phyloP scores from a whole-genome alignment of 2,888 invertebrate genomes.

The Laspeyria flexula region DNA sequence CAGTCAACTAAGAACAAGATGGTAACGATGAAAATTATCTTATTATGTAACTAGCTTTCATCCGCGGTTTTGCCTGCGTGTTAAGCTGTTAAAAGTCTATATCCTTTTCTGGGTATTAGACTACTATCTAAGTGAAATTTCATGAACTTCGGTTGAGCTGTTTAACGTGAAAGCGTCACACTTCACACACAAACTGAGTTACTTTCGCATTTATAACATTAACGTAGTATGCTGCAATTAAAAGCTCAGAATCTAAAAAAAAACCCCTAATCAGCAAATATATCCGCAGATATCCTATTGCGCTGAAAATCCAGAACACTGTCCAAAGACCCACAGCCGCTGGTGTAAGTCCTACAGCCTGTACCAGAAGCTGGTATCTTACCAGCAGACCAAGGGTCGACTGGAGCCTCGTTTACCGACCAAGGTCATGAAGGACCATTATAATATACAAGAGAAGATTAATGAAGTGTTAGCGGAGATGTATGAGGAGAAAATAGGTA shows the following conservation, averaged over 20 bases:
- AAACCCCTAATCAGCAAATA: neutral
- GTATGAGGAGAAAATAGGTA: slow-evolving; percentile 78
- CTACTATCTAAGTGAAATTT: no score
- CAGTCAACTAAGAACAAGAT: no score
- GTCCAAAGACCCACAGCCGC: slow-evolving; percentile 78
- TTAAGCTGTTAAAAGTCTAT: no score
- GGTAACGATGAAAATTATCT: no score
- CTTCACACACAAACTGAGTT: no score
- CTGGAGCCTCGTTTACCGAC: slow-evolving; percentile 86
- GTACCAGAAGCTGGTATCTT: slow-evolving; percentile 85
- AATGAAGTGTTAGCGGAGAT: slow-evolving; percentile 78
- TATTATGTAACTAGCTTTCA: no score
- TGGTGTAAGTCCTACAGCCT: slow-evolving; percentile 89
- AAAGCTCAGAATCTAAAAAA: neutral
- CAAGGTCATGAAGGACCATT: slow-evolving; percentile 61
- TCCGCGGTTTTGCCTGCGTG: no score
- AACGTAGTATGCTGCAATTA: no score
- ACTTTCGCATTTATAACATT: no score
- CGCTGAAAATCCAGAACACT: slow-evolving; percentile 78
- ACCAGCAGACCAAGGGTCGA: slow-evolving; percentile 86
- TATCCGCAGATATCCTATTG: slow-evolving; percentile 82
- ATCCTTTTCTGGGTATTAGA: no score
- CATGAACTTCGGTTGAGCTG: no score
- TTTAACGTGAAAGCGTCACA: no score
- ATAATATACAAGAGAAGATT: slow-evolving; percentile 73